These are phyloP conservation scores for Drosophila paranaensis DNA, from an alignment of 2,888 invertebrate species.

Conservation along the genomic window DNA sequence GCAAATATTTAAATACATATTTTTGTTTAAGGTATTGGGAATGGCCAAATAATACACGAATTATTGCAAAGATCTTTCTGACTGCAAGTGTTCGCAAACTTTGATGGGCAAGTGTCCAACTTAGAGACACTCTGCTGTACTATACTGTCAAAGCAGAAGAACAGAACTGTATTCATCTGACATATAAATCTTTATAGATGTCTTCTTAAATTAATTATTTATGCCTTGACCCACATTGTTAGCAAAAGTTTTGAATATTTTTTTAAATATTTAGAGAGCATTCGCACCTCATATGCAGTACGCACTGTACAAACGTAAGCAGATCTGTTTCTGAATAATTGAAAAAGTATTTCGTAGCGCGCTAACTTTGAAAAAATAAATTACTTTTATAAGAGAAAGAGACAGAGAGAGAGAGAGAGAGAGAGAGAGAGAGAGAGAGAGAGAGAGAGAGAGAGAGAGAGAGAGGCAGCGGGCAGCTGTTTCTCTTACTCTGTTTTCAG, in stretches of 20 bases:
- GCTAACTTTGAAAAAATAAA: constrained; percentile 10
- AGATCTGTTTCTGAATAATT: background rate
- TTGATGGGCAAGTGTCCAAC: background rate
- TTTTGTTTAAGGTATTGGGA: background rate
- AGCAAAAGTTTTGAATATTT: background rate
- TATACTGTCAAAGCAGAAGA: background rate
- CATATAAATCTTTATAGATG: background rate
- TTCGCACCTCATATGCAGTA: background rate
- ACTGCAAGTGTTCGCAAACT: background rate
- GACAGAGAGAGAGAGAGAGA: background rate
- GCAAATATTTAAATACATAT: background rate
- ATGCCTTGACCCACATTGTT: background rate
- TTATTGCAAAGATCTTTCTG: background rate
- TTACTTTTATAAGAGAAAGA: constrained; percentile 9
- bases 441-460: constrained; percentile 6
- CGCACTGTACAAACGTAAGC: constrained; percentile 6
- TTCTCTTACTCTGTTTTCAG: constrained; percentile 13
- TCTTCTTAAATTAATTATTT: background rate
- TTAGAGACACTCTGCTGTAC: background rate
- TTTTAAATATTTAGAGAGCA: background rate
- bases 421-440: constrained; percentile 7
- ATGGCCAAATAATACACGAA: background rate
- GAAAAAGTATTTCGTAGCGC: constrained; percentile 9
- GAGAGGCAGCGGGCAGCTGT: constrained; percentile 29
- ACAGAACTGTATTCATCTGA: background rate